Evolutionary conservation across 1,140 invertebrate species (phyloP), one percentile per base, ranked within the genome.

Genomic region (Telenomus remus): DNA sequence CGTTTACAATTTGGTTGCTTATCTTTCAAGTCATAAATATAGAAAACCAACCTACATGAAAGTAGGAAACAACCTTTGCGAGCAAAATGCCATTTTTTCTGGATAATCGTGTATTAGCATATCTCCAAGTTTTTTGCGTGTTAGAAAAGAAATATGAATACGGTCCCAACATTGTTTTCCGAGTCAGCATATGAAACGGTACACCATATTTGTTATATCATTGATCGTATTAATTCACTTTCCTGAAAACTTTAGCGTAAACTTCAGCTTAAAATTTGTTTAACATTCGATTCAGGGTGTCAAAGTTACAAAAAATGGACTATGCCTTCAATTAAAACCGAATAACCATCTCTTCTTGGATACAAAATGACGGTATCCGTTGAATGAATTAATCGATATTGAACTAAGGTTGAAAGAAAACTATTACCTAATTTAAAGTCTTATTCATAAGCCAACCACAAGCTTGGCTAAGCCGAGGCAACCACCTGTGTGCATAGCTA

Each of bases 401-500:
- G 55, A 39, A 43, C 3, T 42, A 37, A 3, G 37, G 49, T 49
- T 63, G 46, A 50, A 51, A 48, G 59, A 63, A 61, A 68, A 44
- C 63, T 72, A 66, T n/a, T 61, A 61, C 47, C 19, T 48, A 27
- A 55, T 56, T 71, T 56, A 70, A 78, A 56, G 70, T 75, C 71
- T 75, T 74, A 74, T 27, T 6, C 55, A 64, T 53, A 60, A 61
- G 50, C 65, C 68, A 79, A 66, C 66, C 53, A 63, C 57, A 71
- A 51, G 68, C 49, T 75, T 66, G 69, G 46, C 65, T 78, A 80
- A 72, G 78, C 49, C 56, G 79, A 82, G 70, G 80, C 83, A 85
- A 84, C 82, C 86, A 87, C 84, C 85, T 86, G 86, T 86, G 82
- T 84, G 85, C 85, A 85, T 85, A 87, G 69, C 80, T 86, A 85